Conservation (phyloP, 2,797 vertebrate species). For the Sebastes miniatus region DNA sequence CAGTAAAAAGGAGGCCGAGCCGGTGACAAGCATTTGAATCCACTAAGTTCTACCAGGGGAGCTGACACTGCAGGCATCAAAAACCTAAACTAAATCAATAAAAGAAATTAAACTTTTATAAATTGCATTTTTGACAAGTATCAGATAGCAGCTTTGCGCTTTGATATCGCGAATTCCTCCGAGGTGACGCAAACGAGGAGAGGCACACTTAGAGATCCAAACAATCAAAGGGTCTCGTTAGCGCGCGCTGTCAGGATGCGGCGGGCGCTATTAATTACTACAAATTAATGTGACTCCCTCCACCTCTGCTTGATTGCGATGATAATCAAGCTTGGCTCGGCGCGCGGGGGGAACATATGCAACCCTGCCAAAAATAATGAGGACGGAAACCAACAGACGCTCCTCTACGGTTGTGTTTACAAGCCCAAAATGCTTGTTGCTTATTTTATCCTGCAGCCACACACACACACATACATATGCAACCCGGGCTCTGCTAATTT, state of each 20-base stretch:
- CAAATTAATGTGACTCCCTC: conserved; percentile 98
- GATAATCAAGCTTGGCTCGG: conserved; percentile 92
- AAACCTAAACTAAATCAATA: conserved; percentile 99
- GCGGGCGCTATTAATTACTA: conserved; percentile 98
- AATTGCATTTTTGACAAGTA: conserved; percentile 99
- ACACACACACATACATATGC: conserved; percentile 20
- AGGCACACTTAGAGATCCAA: conserved; percentile 98
- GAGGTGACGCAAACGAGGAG: conserved; percentile 98
- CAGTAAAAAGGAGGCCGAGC: conserved; percentile 97
- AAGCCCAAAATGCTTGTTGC: conserved; percentile 86
- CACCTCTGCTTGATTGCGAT: conserved; percentile 91
- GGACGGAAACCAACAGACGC: conserved; percentile 89
- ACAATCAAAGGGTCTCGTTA: conserved; percentile 99
- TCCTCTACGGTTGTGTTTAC: conserved; percentile 87
- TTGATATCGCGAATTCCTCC: conserved; percentile 98
- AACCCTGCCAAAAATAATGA: conserved; percentile 98
- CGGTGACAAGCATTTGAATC: conserved; percentile 99
- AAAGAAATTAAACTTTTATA: conserved; percentile 99
- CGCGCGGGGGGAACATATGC: conserved; percentile 89
- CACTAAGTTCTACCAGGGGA: conserved; percentile 99
- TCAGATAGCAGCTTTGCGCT: conserved; percentile 96
- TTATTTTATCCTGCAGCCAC: conserved; percentile 73
- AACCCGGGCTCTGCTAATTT: conserved; percentile 30
- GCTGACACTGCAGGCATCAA: conserved; percentile 99
- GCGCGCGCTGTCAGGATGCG: conserved; percentile 95